Base-by-base conservation (phyloP, 64 coral and sea anemone species). In the Actinia tenebrosa region DNA sequence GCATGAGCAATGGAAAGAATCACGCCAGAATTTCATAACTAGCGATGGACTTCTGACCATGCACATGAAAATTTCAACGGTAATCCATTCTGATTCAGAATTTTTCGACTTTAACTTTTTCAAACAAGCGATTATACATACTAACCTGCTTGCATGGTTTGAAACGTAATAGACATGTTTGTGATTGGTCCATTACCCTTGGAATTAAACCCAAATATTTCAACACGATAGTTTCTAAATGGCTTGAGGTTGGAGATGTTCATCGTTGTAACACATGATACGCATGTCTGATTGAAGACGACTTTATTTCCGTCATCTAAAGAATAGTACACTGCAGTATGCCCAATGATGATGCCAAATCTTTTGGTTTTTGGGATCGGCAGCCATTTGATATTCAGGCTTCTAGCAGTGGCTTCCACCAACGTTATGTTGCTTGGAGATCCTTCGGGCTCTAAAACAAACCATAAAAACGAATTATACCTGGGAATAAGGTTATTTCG, bases 361-460 rank as follows among this genome's bases (percentile, higher is more conserved):
- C 25, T 19, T 7, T 60, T 42, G 44, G n/a, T 22, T 64, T 44
- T 17, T 6, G 83, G 83, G 8, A 85, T 64, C 60, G 83, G 83
- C 6, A 18, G 14, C 83, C 83, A 85, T 15, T 56, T 17, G 15
- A 85, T 43, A 8, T 64, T 56, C 25, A 85, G 16, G 6, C 30
- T 56, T 43, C 20, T 56, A 30, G 54, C 25, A 25, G 83, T 60
- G 27, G 22, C 56, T 3, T 60, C 23, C 3, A 54, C 7, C 11
- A 62, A 61, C 9, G 83, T 85, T 23, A 85, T 85, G 30, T 85
- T 85, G 20, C 56, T 56, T 53, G 83, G 83, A 5, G 53, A 85
- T 5, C 54, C 53, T 59, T 45, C 30, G 1, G 83, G 83, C 26
- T 37, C 83, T 85, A 25, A 18, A 85, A 84, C 16, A 85, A 64